Base-by-base conservation (phyloP, 2,113 vertebrate species). In the Camelus dromedarius region DNA sequence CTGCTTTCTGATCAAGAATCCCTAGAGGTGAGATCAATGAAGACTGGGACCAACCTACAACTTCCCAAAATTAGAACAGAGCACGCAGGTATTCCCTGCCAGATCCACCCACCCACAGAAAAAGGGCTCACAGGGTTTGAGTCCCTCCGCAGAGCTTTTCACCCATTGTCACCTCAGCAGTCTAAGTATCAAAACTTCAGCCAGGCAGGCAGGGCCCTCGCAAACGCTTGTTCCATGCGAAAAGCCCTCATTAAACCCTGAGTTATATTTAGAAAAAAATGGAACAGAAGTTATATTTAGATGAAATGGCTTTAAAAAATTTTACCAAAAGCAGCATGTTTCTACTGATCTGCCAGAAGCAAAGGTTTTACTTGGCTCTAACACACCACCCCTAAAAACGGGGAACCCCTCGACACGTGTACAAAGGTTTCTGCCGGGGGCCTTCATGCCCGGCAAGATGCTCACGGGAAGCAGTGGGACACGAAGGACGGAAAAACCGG, bases 241-340 rank as follows among this genome's bases (percentile, higher is more conserved):
- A 97, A 95, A 97, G 89, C 72, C 87, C 93, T 98, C 96, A 96
- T 97, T 97, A 97, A 98, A 97, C 79, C 35, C 85, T 26, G 89
- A 91, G 97, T 96, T 97, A 98, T 98, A 98, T 97, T 98, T 97
- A 94, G 97, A 96, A 91, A 95, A 94, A 97, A 82, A 96, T 94
- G 93, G 64, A 97, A 96, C 88, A 95, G 48, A 96, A 95, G 98
- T 93, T 98, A 98, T 97, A 98, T 98, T 98, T 98, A 98, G 98
- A 95, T 81, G 35, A 98, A 95, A 98, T 93, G 84, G 52, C 89
- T 96, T 95, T 92, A 96, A 92, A 96, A 96, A 97, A 98, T 96
- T 97, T 97, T 97, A 95, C 97, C 96, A 62, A 98, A 97, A 97
- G 84, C 86, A 97, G 93, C 84, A 92, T 95, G 93, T 96, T 97